A percentile compares a stretch with the other conserved stretches of the same genome.
Evolutionary conservation across 2,888 invertebrate genomes (phyloP).

Genomic region (Aleiodes leptofemur): DNA sequence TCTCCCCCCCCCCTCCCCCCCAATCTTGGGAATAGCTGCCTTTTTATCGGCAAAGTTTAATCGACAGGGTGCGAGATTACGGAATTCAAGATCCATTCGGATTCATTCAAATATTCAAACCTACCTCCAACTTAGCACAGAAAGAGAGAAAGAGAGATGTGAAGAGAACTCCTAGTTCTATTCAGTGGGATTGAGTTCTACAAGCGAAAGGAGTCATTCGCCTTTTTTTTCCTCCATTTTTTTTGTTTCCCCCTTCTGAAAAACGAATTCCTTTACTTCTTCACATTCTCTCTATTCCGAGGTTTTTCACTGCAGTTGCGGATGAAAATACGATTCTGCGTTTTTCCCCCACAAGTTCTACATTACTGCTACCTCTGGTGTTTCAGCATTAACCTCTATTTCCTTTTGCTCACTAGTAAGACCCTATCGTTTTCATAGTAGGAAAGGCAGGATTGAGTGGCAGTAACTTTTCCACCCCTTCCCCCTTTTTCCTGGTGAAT

Average conservation of each 20-base stretch:
- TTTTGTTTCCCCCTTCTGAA: neutral
- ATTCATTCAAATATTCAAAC: constrained; percentile 33
- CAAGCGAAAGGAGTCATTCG: constrained; percentile 8
- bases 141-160: too few relatives aligned
- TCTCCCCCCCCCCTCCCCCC: too few relatives aligned
- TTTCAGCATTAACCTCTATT: constrained; percentile 26
- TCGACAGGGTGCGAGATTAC: constrained; percentile 38
- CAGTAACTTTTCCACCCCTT: neutral
- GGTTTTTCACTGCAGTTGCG: constrained; percentile 12
- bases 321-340: constrained; percentile 36
- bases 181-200: constrained; percentile 14
- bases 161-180: neutral
- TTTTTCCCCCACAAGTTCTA: constrained; percentile 30
- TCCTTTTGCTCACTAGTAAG: neutral
- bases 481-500: too few relatives aligned
- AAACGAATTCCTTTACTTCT: neutral
- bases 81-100: constrained; percentile 21
- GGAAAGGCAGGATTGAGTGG: constrained; percentile 13
- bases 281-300: neutral
- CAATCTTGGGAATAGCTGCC: neutral
- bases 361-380: constrained; percentile 23
- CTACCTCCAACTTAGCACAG: neutral
- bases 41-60: constrained; percentile 38
- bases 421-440: constrained; percentile 17
- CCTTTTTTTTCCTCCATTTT: too few relatives aligned